Base-by-base conservation (phyloP, 2,888 invertebrate species). In the Incurvaria masculella region DNA sequence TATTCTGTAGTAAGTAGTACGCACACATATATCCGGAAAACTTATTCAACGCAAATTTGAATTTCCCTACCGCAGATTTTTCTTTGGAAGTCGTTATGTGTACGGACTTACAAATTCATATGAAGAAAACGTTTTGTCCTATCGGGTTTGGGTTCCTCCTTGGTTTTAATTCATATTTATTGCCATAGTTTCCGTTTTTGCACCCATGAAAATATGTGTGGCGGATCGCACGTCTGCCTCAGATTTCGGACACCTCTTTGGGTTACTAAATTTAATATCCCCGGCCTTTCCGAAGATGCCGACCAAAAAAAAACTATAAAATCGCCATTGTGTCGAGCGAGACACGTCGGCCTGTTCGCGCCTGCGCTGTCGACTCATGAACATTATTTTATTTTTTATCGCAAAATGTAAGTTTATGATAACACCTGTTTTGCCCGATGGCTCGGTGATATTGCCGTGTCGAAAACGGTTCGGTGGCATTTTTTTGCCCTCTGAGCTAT, bases 171-270 rank as follows among this genome's bases (percentile, higher is more conserved):
- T 51, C 50, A 79, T 79, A 79, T 79, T 79, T 79, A 79, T 79
- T 76, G 79, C 75, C 74, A 76, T 76, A 76, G 78, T 75, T 78
- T 75, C 69, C 73, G 74, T 76, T 79, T 79, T 79, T 79, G 78
- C 76, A 67, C 62, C 59, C 71, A 72, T 71, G 78, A 72, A 79
- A 79, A 79, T 79, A 79, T 79, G 79, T 79, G 79, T 79, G 78
- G 79, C 79, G 79, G 76, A 70, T 79, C 75, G 76, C 79, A 76
- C 79, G 76, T 76, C 74, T 69, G 69, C 75, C 78, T 70, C 79
- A 76, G 79, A 79, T 73, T 78, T 76, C 69, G 71, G 76, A 79
- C 79, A 79, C 79, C 79, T 79, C 75, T 41, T 69, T 69, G 71
- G 72, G 70, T 76, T 76, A 78, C 76, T 76, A 76, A 78, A 76